Evolutionary conservation across 2,797 vertebrate genomes (phyloP).

Genomic region (Eospalax fontanierii): DNA sequence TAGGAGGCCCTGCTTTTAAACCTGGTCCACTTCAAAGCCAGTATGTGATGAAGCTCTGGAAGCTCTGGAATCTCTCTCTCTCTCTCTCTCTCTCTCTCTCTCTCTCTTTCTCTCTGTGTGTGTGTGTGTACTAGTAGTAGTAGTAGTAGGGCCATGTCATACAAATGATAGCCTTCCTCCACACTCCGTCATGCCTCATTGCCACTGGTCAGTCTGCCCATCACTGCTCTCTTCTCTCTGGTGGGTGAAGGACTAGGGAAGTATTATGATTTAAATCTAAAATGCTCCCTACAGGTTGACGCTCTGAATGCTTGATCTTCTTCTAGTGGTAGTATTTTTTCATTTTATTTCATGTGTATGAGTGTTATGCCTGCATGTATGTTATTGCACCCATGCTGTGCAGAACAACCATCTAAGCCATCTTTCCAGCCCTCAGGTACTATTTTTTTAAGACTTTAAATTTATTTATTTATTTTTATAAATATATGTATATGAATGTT

Average conservation of each 20-base stretch:
- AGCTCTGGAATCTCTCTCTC: not conserved
- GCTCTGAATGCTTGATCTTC: not conserved
- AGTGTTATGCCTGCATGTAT: no score
- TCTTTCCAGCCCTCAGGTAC: no score
- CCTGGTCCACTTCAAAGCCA: constrained; percentile 37
- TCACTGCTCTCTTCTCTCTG: not conserved
- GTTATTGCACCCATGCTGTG: no score
- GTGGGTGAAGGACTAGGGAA: not conserved
- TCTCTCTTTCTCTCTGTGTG: no score
- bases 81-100: no score
- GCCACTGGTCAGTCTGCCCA: constrained; percentile 25
- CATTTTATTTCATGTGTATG: no score
- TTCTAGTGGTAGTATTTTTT: not conserved
- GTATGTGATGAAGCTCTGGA: not conserved
- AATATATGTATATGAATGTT: no score
- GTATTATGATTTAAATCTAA: no score
- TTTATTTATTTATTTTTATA: no score
- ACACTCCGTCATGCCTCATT: constrained; percentile 58
- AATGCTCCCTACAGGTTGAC: not conserved
- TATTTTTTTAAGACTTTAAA: no score
- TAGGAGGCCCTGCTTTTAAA: constrained; percentile 48
- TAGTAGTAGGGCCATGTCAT: not conserved
- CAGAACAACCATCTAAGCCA: no score
- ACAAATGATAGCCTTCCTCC: constrained; percentile 28
- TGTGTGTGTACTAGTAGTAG: no score